phyloP scores from a whole-genome alignment of 2,888 invertebrate species.

The Cybosia mesomella region DNA sequence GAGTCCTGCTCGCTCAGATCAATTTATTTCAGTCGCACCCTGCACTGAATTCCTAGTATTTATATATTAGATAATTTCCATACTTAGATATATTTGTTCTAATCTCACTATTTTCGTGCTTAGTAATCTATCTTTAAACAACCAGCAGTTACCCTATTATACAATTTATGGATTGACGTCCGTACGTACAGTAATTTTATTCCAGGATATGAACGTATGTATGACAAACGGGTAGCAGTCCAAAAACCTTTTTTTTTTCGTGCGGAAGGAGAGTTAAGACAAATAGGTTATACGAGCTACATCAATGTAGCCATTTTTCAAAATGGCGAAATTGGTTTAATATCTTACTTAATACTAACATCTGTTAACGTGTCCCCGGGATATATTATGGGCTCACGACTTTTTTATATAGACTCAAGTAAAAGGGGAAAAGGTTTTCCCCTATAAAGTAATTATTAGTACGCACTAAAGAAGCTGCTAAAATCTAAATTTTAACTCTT shows the following conservation, averaged over 20 bases:
- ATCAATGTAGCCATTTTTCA: constrained; percentile 19
- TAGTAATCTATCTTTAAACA: background rate
- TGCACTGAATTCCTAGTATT: too few relatives aligned
- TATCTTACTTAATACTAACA: constrained; percentile 1
- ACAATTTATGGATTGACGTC: background rate
- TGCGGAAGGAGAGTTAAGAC: constrained; percentile 6
- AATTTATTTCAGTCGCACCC: too few relatives aligned
- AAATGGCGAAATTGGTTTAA: background rate
- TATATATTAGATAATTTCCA: too few relatives aligned
- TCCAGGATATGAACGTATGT: background rate
- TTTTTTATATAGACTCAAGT: background rate
- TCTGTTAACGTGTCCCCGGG: background rate
- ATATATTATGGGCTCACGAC: background rate
- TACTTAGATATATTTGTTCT: too few relatives aligned
- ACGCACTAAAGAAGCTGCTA: too few relatives aligned
- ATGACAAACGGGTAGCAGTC: constrained; percentile 9
- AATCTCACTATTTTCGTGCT: too few relatives aligned
- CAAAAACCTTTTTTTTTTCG: too few relatives aligned
- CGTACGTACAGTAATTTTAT: background rate
- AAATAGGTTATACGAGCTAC: constrained; percentile 12
- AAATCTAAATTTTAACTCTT: too few relatives aligned
- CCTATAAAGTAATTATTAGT: too few relatives aligned
- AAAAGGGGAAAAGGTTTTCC: too few relatives aligned
- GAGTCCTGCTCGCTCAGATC: too few relatives aligned
- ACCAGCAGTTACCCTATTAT: background rate